Evolutionary conservation across 2,113 vertebrate species (phyloP).

Genomic region (Anhinga anhinga): DNA sequence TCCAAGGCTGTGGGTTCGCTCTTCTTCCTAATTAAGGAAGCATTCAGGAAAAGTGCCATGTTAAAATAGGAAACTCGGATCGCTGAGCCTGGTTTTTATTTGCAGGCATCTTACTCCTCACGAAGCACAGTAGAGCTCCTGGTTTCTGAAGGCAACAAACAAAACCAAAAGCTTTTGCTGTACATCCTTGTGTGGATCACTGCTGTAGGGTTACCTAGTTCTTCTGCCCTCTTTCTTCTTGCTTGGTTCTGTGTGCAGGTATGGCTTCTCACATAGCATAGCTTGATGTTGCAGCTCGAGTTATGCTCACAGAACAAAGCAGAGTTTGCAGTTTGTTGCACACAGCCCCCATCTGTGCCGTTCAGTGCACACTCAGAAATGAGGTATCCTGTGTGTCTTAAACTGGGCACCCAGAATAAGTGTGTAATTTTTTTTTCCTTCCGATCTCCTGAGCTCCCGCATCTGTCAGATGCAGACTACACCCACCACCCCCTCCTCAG

Average conservation of each 20-base stretch:
- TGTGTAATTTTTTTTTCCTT: neutral
- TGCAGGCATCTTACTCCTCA: neutral
- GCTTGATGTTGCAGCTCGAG: neutral
- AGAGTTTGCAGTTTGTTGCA: neutral
- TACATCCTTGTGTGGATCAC: neutral
- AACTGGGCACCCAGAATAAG: neutral
- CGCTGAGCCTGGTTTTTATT: neutral
- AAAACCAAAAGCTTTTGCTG: neutral
- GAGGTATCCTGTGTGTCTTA: neutral
- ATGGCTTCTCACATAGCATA: neutral
- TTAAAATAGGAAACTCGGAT: neutral
- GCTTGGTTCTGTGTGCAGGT: neutral
- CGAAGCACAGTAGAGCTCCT: neutral
- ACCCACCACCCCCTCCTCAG: neutral
- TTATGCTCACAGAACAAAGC: neutral
- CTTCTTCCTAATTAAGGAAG: neutral
- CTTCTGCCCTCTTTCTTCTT: neutral
- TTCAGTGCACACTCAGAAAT: neutral
- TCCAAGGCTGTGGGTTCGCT: neutral
- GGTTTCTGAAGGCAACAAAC: neutral
- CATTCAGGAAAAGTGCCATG: neutral
- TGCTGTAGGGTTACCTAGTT: neutral
- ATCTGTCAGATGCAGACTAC: neutral
- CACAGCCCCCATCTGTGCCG: neutral
- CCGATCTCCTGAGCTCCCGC: neutral